Percentiles rank a stretch among this genome's conserved stretches.
Evolutionary conservation across 2,113 vertebrate species (phyloP).

Genomic region (Sorex araneus): DNA sequence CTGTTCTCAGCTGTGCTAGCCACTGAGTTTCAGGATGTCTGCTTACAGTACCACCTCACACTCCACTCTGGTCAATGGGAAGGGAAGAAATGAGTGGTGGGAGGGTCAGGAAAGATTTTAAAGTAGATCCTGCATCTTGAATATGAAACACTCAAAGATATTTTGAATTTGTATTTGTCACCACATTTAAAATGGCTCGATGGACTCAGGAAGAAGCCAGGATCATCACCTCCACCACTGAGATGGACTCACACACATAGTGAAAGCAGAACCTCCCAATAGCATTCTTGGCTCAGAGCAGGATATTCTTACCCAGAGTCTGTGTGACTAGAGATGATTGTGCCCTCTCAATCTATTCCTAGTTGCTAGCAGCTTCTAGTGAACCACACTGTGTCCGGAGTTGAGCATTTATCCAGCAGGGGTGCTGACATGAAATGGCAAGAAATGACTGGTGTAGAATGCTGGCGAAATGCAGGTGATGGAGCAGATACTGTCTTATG

Average conservation of each 20-base stretch:
- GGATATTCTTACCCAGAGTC: constrained; percentile 68
- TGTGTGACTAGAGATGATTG: constrained; percentile 60
- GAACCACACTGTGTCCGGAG: constrained; percentile 74
- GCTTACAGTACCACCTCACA: constrained; percentile 27
- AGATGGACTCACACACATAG: neutral
- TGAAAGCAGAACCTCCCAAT: constrained; percentile 72
- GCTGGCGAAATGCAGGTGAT: constrained; percentile 73
- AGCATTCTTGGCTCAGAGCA: constrained; percentile 65
- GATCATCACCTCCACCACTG: constrained; percentile 45
- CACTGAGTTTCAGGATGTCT: constrained; percentile 14
- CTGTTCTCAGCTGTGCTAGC: neutral
- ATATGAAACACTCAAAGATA: constrained; percentile 38
- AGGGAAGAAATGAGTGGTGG: constrained; percentile 46
- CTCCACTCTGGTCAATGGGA: neutral
- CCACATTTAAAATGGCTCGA: constrained; percentile 53
- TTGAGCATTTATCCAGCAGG: constrained; percentile 71
- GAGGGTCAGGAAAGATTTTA: no score
- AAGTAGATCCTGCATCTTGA: constrained; percentile 46
- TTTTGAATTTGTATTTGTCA: constrained; percentile 62
- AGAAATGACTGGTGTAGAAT: constrained; percentile 37
- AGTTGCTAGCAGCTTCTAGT: constrained; percentile 51
- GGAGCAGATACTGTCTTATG: constrained; percentile 62
- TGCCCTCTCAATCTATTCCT: constrained; percentile 54
- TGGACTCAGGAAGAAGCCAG: constrained; percentile 66
- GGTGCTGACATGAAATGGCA: constrained; percentile 48